Evolutionary conservation across 2,113 vertebrate species (phyloP).

Genomic region (Macaca mulatta): DNA sequence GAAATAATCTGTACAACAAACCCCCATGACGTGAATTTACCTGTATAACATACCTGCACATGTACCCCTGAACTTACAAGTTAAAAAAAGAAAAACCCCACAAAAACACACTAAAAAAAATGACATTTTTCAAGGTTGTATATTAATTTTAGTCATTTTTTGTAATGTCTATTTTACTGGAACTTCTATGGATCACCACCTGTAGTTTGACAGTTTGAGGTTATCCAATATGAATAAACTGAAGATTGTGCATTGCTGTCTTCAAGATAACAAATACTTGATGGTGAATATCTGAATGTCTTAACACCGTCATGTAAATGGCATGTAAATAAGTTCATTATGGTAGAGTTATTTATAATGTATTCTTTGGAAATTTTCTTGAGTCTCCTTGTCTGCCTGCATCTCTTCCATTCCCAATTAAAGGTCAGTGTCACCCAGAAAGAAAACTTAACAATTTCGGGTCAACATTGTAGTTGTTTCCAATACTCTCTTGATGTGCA

Average conservation of each 20-base stretch:
- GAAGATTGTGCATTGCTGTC: background rate
- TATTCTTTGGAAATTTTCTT: background rate
- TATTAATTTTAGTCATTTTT: background rate
- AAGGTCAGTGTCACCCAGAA: background rate
- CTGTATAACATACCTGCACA: too few species aligned
- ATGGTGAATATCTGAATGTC: background rate
- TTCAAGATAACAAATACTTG: slow-evolving; percentile 18
- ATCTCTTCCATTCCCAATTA: background rate
- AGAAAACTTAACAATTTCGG: background rate
- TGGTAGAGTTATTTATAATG: background rate
- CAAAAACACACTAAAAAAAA: too few species aligned
- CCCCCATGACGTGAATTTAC: too few species aligned
- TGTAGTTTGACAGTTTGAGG: slow-evolving; percentile 22
- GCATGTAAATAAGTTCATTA: background rate
- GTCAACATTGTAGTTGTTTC: background rate
- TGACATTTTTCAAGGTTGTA: background rate
- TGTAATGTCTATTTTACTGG: background rate
- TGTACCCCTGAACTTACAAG: too few species aligned
- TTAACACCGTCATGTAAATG: background rate
- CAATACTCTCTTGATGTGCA: background rate
- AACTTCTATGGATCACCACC: background rate
- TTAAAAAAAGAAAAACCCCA: too few species aligned
- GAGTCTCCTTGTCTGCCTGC: background rate
- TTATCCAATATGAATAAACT: background rate
- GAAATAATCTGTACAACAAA: too few species aligned